Base-by-base conservation (phyloP, 1,140 invertebrate genomes). In the Ephestia elutella region DNA sequence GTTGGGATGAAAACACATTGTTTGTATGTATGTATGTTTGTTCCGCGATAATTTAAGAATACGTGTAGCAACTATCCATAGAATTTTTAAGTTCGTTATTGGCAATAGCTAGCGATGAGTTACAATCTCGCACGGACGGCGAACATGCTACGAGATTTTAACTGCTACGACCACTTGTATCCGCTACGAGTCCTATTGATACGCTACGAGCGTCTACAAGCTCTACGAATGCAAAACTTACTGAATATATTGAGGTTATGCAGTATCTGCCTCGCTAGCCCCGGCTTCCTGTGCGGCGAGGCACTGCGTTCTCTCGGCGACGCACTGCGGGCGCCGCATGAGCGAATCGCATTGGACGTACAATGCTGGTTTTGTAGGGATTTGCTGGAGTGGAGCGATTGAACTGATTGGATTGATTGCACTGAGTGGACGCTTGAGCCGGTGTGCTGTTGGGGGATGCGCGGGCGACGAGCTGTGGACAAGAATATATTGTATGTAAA, bases 161-260 rank as follows among this genome's bases (percentile, higher is more conserved):
- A n/a, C n/a, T n/a, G n/a, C n/a, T n/a, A n/a, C n/a, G n/a, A n/a
- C n/a, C n/a, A n/a, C n/a, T n/a, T n/a, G n/a, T n/a, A n/a, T n/a
- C n/a, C n/a, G n/a, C n/a, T n/a, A n/a, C n/a, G n/a, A n/a, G n/a
- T n/a, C n/a, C n/a, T n/a, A n/a, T n/a, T n/a, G n/a, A n/a, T n/a
- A n/a, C n/a, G n/a, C n/a, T n/a, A n/a, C n/a, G n/a, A n/a, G n/a
- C n/a, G n/a, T n/a, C n/a, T n/a, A n/a, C n/a, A n/a, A n/a, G n/a
- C n/a, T 15, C 15, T 2, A 44, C 13, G 2, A 44, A 15, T 44
- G n/a, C n/a, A n/a, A n/a, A 25, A 87, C 87, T 90, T 87, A 90
- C 94, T 91, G 80, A 95, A 95, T 77, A 95, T 95, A 81, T 95
- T 95, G 17, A 95, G 89, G 76, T 95, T 95, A 72, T 93, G 94